These are phyloP conservation scores for Acrocera orbiculus DNA, from an alignment of 2,888 invertebrate genomes.

Conservation along the genomic window DNA sequence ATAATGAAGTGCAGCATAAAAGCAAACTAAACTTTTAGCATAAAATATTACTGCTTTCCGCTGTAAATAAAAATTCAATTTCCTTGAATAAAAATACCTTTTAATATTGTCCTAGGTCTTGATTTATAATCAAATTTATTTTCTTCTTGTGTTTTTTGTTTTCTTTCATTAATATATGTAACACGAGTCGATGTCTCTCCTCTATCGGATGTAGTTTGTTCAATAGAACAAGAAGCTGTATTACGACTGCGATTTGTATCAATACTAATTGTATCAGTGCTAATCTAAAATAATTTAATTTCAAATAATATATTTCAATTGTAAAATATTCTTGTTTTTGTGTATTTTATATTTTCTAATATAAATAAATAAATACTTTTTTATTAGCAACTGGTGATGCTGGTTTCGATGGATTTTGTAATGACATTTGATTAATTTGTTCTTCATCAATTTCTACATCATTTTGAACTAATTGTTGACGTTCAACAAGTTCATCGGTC, in stretches of 20 bases:
- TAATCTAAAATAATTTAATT: too few relatives aligned
- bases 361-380: constrained; percentile 16
- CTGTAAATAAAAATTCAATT: too few relatives aligned
- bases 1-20: too few relatives aligned
- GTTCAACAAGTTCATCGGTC: constrained; percentile 31
- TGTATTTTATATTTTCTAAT: neutral
- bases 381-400: constrained; percentile 26
- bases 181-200: constrained; percentile 24
- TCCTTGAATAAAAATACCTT: too few relatives aligned
- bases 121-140: constrained; percentile 27
- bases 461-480: constrained; percentile 29
- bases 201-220: constrained; percentile 27
- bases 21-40: too few relatives aligned
- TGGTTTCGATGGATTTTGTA: constrained; percentile 20
- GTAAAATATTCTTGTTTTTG: neutral
- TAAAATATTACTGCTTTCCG: too few relatives aligned
- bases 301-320: too few relatives aligned
- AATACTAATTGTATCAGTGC: too few relatives aligned
- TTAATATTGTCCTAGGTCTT: constrained; percentile 27
- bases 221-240: constrained; percentile 29
- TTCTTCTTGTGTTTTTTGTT: constrained; percentile 25
- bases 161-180: constrained; percentile 28
- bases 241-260: constrained; percentile 28
- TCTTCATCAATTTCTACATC: constrained; percentile 30
- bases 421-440: constrained; percentile 17